Percentiles rank a stretch among this genome's conserved stretches.
Evolutionary conservation across 2,797 vertebrate species (phyloP).

Genomic region (Pogoniulus pusillus): DNA sequence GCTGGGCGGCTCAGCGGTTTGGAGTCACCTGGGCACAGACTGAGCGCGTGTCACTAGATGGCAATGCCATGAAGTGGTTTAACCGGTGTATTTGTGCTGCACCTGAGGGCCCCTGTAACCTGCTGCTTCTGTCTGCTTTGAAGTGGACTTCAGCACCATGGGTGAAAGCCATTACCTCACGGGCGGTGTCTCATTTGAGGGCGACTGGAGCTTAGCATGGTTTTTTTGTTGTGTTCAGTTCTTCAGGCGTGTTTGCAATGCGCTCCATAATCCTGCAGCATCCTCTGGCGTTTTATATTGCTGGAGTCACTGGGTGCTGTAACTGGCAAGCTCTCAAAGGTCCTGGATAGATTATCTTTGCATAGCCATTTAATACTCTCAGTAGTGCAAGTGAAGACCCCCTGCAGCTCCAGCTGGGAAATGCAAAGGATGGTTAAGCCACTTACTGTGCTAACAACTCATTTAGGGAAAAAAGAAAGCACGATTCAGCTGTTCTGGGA

Average conservation of each 20-base stretch:
- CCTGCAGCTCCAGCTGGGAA: conserved; percentile 14
- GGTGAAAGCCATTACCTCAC: background rate
- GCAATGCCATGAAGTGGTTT: conserved; percentile 3
- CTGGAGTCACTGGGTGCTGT: background rate
- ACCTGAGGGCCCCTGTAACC: background rate
- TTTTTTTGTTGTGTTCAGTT: background rate
- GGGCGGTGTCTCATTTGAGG: background rate
- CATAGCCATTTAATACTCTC: conserved; percentile 23
- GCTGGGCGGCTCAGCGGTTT: background rate
- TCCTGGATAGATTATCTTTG: conserved; percentile 26
- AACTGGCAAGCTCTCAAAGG: conserved; percentile 28
- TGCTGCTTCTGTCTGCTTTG: background rate
- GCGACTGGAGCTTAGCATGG: no score
- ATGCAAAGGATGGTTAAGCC: conserved; percentile 15
- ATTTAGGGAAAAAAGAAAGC: background rate
- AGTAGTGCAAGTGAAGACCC: conserved; percentile 27
- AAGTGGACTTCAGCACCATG: background rate
- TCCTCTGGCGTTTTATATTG: conserved; percentile 7
- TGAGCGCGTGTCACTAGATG: conserved; percentile 25
- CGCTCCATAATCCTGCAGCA: background rate
- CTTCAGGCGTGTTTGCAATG: background rate
- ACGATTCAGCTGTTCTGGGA: background rate
- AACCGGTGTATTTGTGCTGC: background rate
- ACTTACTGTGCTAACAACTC: background rate
- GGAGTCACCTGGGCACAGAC: fast-evolving